Conservation (phyloP, 1,140 invertebrate genomes). For the Pseudomyrmex concolor region DNA sequence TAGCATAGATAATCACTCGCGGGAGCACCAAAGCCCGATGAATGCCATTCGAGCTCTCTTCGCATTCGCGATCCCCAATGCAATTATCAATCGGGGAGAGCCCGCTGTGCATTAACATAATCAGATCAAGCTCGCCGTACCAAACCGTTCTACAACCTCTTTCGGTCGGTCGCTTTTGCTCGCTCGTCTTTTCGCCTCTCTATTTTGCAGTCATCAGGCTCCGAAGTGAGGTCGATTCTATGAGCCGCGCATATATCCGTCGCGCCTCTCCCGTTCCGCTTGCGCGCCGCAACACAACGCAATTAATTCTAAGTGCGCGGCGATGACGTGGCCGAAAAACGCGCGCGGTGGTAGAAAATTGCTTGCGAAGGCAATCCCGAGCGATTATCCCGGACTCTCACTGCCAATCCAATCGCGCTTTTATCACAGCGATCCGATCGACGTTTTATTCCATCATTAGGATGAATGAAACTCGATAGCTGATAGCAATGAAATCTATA, state of each 20-base stretch:
- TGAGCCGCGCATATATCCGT: not conserved
- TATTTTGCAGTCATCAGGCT: slow-evolving; percentile 42
- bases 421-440: slow-evolving; percentile 27
- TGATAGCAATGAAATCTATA: slow-evolving; percentile 24
- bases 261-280: slow-evolving; percentile 23
- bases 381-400: slow-evolving; percentile 59
- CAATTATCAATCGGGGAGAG: slow-evolving; percentile 79
- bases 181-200: slow-evolving; percentile 19
- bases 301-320: slow-evolving; percentile 65
- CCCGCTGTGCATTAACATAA: slow-evolving; percentile 79
- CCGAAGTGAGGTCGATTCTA: slow-evolving; percentile 54
- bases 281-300: slow-evolving; percentile 57
- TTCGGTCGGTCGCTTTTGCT: not conserved
- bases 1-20: slow-evolving; percentile 81
- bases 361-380: slow-evolving; percentile 40
- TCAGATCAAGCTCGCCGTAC: slow-evolving; percentile 71
- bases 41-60: slow-evolving; percentile 68
- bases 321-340: slow-evolving; percentile 55
- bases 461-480: slow-evolving; percentile 47
- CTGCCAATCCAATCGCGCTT: slow-evolving; percentile 55
- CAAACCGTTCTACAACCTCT: slow-evolving; percentile 49
- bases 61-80: slow-evolving; percentile 71
- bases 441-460: slow-evolving; percentile 23
- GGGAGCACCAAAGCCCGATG: slow-evolving; percentile 67
- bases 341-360: slow-evolving; percentile 39